Base-by-base conservation (phyloP, 1,140 invertebrate genomes). In the Harlomillsia oculata region DNA sequence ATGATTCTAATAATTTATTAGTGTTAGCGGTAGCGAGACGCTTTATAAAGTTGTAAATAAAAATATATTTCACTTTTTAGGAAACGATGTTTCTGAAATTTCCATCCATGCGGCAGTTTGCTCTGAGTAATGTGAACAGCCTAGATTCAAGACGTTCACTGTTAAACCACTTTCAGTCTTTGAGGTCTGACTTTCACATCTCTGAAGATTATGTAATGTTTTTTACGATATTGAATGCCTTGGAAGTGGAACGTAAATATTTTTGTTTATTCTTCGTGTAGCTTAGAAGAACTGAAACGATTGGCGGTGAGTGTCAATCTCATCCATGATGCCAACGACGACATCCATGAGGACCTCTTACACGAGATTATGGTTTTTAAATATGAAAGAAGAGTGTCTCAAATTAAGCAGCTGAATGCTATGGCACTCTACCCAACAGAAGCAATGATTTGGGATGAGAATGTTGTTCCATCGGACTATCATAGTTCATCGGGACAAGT, bases 371-470 rank as follows among this genome's bases (percentile, higher is more conserved):
- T 98, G 69, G 80, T 88, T 50, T 88, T 87, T 9, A 75, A 86
- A 9, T 90, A 97, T 70, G 92, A 97, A 70, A 77, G 84, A 52
- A 79, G 91, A 44, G 79, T 82, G 16, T 97, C 93, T 0, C 96
- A 98, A 68, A 71, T 98, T 32, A 89, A 98, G 70, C 84, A 88
- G 43, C 73, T 99, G 2, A 99, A 99, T 69, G 85, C 92, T 64
- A 96, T 99, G 89, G 94, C 97, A 0, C 75, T 99, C 0, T 99
- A 99, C 73, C 97, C 96, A 1, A 98, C 93, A 0, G 96, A 99
- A 70, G 83, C 91, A 45, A 85, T 99, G 9, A 96, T 99, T 64
- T 99, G 97, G 97, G 92, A 99, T 74, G 94, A 98, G 71, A 98
- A 97, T 69, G 82, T 99, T 29, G 95, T 99, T 1, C 97, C 97